These are phyloP conservation scores for Argya squamiceps DNA, from an alignment of 2,797 vertebrate genomes.

Conservation along the genomic window DNA sequence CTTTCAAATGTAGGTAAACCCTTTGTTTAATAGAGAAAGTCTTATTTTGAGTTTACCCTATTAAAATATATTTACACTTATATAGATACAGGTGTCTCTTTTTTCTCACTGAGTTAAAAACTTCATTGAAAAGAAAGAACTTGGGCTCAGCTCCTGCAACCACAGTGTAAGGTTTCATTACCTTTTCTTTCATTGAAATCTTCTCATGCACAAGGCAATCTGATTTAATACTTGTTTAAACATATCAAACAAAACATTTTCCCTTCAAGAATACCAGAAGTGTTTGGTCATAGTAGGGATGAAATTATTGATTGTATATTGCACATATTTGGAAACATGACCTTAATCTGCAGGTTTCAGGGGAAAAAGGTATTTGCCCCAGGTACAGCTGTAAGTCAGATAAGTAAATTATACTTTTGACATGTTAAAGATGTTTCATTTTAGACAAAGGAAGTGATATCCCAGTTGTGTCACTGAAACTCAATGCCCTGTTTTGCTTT, in stretches of 20 bases:
- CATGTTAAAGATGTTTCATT: background rate
- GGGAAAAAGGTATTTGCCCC: background rate
- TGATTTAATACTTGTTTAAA: background rate
- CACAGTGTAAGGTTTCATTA: background rate
- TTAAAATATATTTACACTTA: background rate
- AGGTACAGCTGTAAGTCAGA: background rate
- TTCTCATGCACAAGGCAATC: background rate
- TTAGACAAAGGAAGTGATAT: background rate
- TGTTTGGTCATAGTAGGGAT: background rate
- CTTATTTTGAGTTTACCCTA: background rate
- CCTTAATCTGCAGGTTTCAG: background rate
- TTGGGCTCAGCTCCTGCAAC: background rate
- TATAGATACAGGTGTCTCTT: background rate
- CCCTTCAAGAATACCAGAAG: background rate
- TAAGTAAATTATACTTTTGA: slow-evolving; percentile 9
- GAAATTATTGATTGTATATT: background rate
- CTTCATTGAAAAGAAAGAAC: background rate
- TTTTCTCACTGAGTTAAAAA: background rate
- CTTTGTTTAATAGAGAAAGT: background rate
- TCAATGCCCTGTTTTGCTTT: background rate
- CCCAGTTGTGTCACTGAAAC: background rate
- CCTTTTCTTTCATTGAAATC: background rate
- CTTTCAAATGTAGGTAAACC: background rate
- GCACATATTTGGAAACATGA: background rate
- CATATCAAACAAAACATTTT: background rate